phyloP scores from a whole-genome alignment of 1,140 invertebrate species.

The Coptotermes formosanus region DNA sequence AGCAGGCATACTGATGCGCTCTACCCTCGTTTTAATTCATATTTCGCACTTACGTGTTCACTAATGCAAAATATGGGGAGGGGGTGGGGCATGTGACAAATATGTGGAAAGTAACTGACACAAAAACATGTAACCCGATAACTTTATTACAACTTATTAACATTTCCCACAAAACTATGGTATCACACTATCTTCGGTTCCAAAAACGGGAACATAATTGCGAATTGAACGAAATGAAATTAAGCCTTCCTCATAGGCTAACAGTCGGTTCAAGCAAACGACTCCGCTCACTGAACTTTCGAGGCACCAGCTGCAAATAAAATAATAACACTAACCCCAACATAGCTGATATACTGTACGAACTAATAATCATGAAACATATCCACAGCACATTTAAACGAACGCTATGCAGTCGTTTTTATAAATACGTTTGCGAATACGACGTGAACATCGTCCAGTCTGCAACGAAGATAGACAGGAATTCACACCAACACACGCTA shows the following conservation, averaged over 20 bases:
- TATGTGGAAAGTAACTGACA: neutral
- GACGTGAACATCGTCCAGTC: conserved; percentile 1
- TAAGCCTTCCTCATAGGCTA: neutral
- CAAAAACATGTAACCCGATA: neutral
- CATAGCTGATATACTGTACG: neutral
- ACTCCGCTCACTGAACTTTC: neutral
- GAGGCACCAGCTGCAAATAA: neutral
- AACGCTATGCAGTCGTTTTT: neutral
- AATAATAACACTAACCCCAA: neutral
- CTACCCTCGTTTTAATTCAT: too few relatives aligned
- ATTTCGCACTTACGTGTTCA: neutral
- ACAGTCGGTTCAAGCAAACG: neutral
- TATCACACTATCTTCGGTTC: neutral
- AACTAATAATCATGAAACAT: neutral
- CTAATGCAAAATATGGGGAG: neutral
- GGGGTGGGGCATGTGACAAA: neutral
- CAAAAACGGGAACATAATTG: neutral
- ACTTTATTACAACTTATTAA: neutral
- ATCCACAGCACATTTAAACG: conserved; percentile 26
- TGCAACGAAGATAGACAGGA: neutral
- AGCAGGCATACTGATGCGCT: too few relatives aligned
- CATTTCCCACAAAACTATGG: neutral
- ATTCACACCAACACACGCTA: neutral
- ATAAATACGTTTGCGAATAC: neutral
- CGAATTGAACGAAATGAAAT: neutral